Base-by-base conservation (phyloP, 2,888 invertebrate genomes). In the Pyrrhosoma nymphula region DNA sequence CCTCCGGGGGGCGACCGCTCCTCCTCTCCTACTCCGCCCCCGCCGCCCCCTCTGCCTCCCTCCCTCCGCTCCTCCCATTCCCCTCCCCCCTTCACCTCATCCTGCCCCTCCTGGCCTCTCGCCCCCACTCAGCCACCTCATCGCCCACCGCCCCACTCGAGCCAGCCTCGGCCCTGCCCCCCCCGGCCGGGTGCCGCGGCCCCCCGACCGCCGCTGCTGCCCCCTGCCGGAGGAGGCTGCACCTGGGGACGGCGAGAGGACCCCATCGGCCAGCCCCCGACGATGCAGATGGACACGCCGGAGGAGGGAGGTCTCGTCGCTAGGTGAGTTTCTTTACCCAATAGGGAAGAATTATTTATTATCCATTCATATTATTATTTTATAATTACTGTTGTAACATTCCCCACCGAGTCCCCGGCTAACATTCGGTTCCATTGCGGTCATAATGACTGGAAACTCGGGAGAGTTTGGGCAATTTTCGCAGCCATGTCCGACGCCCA, bases 101-200 rank as follows among this genome's bases (percentile, higher is more conserved):
- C 63, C 39, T 35, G 30, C 63, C 69, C 93, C 47, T 75, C 47
- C 93, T 60, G 60, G 14, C 55, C 69, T 35, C 55, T 39, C 93
- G 69, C 69, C 63, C 30, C 95, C 4, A 26, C 47, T 69, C 26
- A 30, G 16, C 14, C 47, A 60, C 55, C 69, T 23, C n/a, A 39
- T 63, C 63, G 69, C 69, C 69, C n/a, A 39, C 55, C 63, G 69
- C 69, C 69, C 69, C 39, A 20, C 60, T 55, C 93, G 69, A 75
- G 75, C 93, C 69, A 47, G 35, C 91, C 60, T 56, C 91, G 91
- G 91, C 91, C 63, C 93, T 69, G 26, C 63, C 63, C 35, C 91
- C 75, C 82, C 69, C 69, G 69, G 69, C 69, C 60, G 91, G 91
- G 91, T 91, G 91, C 63, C 91, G 91, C 16, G 30, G 90, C 18